Evolutionary conservation across 2,797 vertebrate species (phyloP).

Genomic region (Perdix hodgsoniae): DNA sequence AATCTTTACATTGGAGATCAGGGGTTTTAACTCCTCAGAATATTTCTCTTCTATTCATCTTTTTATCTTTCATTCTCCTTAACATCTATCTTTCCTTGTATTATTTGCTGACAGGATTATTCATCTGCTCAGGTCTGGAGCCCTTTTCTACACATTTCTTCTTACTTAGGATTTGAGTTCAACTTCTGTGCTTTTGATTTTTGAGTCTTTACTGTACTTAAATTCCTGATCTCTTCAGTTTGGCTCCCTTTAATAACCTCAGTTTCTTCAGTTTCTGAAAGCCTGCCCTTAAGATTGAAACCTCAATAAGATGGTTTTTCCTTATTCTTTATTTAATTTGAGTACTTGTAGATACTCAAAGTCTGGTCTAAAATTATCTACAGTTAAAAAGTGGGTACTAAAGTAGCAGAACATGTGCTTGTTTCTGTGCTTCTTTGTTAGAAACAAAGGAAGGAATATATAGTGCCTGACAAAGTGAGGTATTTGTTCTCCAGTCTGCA

Average conservation of each 20-base stretch:
- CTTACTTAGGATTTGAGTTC: background rate
- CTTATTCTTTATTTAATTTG: background rate
- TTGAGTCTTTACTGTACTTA: background rate
- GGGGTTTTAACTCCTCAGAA: background rate
- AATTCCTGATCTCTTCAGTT: background rate
- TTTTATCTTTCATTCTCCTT: background rate
- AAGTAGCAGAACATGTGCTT: background rate
- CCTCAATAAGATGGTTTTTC: background rate
- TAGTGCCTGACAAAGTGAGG: background rate
- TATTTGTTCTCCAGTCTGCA: background rate
- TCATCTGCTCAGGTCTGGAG: background rate
- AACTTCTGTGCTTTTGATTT: background rate
- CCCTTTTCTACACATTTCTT: background rate
- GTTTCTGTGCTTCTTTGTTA: background rate
- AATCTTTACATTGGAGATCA: background rate
- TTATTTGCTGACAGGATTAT: background rate
- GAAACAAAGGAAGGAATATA: background rate
- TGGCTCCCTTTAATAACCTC: background rate
- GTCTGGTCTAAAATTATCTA: background rate
- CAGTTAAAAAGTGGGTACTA: background rate
- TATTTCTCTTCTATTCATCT: background rate
- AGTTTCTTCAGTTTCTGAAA: conserved; percentile 24
- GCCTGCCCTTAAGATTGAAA: background rate
- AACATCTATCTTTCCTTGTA: background rate
- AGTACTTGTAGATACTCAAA: background rate